These are phyloP conservation scores for Drosophila neonasuta DNA, from an alignment of 2,888 invertebrate genomes.

Conservation along the genomic window DNA sequence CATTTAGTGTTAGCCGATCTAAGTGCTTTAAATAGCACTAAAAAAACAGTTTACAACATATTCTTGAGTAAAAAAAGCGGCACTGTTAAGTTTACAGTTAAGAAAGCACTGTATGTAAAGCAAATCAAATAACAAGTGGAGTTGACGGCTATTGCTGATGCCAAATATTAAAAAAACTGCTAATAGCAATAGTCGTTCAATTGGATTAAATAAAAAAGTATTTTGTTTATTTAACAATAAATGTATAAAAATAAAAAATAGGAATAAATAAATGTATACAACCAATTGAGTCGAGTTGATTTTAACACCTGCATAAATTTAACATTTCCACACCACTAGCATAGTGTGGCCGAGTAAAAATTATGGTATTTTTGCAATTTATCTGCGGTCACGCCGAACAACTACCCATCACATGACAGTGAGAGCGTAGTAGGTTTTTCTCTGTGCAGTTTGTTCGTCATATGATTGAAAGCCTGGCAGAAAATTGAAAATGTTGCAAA, in stretches of 20 bases:
- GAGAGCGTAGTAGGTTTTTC: conserved; percentile 59
- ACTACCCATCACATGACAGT: conserved; percentile 73
- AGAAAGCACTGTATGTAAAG: not conserved
- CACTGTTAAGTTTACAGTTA: not conserved
- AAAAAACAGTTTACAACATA: not conserved
- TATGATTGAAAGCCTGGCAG: conserved; percentile 79
- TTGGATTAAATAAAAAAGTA: not conserved
- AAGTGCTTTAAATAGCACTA: not conserved
- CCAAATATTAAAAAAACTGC: not conserved
- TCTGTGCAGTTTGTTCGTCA: conserved; percentile 78
- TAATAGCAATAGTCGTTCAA: not conserved
- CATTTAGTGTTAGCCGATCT: not conserved
- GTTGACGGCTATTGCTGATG: not conserved
- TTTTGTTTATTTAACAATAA: not conserved
- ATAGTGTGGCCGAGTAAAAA: not conserved
- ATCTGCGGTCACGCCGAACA: conserved; percentile 9
- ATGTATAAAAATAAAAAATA: not conserved
- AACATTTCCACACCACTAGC: not conserved
- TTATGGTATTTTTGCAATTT: not conserved
- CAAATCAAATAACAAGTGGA: not conserved
- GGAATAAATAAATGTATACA: not conserved
- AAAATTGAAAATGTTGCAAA: conserved; percentile 79
- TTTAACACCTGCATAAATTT: not conserved
- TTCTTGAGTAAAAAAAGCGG: not conserved
- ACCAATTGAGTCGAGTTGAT: not conserved